Evolutionary conservation across 2,888 invertebrate genomes (phyloP).

Genomic region (Drosophila dives): DNA sequence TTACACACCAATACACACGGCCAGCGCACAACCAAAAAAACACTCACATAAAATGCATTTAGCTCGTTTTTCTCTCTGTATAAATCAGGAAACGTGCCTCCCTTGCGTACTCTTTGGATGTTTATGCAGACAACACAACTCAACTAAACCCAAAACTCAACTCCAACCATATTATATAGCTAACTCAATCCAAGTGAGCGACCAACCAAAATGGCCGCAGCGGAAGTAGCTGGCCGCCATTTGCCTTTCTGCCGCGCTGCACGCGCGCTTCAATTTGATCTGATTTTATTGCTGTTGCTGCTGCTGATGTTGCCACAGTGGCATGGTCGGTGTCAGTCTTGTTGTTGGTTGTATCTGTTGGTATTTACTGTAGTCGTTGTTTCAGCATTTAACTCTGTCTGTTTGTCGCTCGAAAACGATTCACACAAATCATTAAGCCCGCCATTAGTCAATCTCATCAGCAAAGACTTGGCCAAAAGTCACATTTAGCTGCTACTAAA

Average conservation of each 20-base stretch:
- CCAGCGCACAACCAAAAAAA: not conserved
- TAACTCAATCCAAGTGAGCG: constrained; percentile 54
- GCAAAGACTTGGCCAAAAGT: constrained; percentile 30
- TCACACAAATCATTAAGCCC: constrained; percentile 50
- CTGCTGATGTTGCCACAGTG: constrained; percentile 7
- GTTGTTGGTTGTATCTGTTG: not conserved
- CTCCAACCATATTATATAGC: constrained; percentile 25
- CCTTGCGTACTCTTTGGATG: constrained; percentile 5
- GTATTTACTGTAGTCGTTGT: constrained; percentile 24
- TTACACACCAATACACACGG: constrained; percentile 1
- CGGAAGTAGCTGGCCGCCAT: constrained; percentile 72
- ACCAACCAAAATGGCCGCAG: constrained; percentile 72
- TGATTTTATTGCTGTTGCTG: constrained; percentile 68
- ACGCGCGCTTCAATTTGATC: constrained; percentile 67
- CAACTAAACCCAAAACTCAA: constrained; percentile 30
- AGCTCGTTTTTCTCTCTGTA: constrained; percentile 16
- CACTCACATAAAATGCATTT: constrained; percentile 61
- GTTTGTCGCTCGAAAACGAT: constrained; percentile 36
- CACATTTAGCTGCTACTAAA: not conserved
- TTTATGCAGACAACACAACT: constrained; percentile 67
- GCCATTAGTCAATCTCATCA: constrained; percentile 37
- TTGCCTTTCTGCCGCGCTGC: constrained; percentile 57
- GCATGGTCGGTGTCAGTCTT: constrained; percentile 14
- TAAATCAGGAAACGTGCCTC: not conserved
- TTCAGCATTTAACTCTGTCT: constrained; percentile 35